These are phyloP conservation scores for Taenaris catops DNA, from an alignment of 2,888 invertebrate species.

Conservation along the genomic window DNA sequence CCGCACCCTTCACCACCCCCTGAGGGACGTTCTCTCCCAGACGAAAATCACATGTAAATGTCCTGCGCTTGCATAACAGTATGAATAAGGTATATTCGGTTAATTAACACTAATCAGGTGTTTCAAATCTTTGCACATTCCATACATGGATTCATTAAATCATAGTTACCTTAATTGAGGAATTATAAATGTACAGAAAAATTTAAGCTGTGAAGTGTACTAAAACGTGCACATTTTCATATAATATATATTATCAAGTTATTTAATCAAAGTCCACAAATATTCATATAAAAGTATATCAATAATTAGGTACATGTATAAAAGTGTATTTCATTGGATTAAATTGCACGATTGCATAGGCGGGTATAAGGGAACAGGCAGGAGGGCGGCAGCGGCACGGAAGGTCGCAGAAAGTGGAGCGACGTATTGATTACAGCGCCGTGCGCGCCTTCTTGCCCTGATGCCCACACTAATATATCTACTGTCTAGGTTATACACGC, in stretches of 20 bases:
- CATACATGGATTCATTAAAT: too few species aligned
- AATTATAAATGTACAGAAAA: too few species aligned
- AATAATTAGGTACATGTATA: too few species aligned
- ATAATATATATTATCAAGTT: too few species aligned
- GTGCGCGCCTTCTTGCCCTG: constrained; percentile 28
- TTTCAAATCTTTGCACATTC: too few species aligned
- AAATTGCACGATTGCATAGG: constrained; percentile 17
- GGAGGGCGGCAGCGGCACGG: constrained; percentile 29
- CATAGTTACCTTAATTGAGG: too few species aligned
- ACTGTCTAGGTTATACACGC: too few species aligned
- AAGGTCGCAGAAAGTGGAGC: constrained; percentile 44
- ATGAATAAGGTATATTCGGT: constrained; percentile 1
- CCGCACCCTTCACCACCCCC: constrained; percentile 42
- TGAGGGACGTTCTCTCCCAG: constrained; percentile 50
- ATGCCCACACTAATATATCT: constrained; percentile 14
- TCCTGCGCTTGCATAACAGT: constrained; percentile 26
- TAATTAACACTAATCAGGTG: too few species aligned
- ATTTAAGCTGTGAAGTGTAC: too few species aligned
- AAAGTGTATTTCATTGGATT: constrained; percentile 3
- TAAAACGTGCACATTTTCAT: too few species aligned
- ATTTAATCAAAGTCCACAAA: too few species aligned
- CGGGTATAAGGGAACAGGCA: constrained; percentile 20
- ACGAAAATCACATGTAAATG: constrained; percentile 53
- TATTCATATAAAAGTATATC: too few species aligned
- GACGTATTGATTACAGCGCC: constrained; percentile 41